Conservation (phyloP, 2,888 invertebrate genomes). For the Norana najaformis region DNA sequence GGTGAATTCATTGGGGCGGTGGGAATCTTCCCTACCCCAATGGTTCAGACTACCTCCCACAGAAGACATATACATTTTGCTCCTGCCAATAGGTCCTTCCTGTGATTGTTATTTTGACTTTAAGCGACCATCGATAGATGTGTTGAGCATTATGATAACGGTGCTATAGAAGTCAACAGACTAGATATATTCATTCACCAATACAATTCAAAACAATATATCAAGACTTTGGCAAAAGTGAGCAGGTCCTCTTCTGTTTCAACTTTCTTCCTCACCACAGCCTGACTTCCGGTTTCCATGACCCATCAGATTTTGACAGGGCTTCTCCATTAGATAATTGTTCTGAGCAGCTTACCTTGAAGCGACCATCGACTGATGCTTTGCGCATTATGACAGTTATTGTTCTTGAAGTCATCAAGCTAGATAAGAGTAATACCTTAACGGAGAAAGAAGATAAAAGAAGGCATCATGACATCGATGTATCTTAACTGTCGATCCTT, state of each 20-base stretch:
- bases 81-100: too few relatives aligned
- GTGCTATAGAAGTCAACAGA: too few relatives aligned
- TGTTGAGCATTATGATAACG: too few relatives aligned
- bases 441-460: conserved; percentile 59
- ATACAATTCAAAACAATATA: too few relatives aligned
- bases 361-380: background rate
- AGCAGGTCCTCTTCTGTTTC: background rate
- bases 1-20: too few relatives aligned
- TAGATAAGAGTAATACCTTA: conserved; percentile 54
- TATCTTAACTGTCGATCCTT: conserved; percentile 60
- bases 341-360: background rate
- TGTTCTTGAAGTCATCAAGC: background rate
- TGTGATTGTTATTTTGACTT: too few relatives aligned
- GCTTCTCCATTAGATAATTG: conserved; percentile 3
- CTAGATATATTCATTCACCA: background rate
- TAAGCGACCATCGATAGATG: too few relatives aligned
- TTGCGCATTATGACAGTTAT: too few relatives aligned
- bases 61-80: too few relatives aligned
- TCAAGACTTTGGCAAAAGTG: background rate
- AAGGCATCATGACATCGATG: conserved; percentile 60
- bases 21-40: too few relatives aligned
- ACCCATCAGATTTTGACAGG: background rate
- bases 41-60: too few relatives aligned
- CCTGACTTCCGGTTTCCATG: background rate
- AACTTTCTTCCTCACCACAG: background rate